These are phyloP conservation scores for Nothoprocta pentlandii DNA, from an alignment of 2,113 vertebrate species.

Conservation along the genomic window DNA sequence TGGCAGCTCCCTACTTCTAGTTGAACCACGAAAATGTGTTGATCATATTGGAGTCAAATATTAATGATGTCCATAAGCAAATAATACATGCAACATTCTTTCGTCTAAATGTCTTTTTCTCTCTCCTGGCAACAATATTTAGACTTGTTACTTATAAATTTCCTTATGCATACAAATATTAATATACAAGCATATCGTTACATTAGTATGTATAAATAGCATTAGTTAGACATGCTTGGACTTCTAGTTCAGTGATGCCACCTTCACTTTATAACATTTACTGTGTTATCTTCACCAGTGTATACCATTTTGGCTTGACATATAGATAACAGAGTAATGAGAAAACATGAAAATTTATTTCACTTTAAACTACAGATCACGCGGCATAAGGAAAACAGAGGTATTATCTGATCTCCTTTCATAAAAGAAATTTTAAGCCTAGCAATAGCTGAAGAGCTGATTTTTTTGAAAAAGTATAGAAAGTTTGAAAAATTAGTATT, in stretches of 20 bases:
- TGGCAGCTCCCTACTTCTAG: neutral
- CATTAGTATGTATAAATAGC: neutral
- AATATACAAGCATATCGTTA: neutral
- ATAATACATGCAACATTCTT: neutral
- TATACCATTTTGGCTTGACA: neutral
- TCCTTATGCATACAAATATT: neutral
- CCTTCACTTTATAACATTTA: neutral
- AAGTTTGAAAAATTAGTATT: neutral
- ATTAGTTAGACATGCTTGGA: neutral
- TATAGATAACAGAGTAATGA: neutral
- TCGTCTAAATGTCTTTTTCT: neutral
- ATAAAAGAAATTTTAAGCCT: neutral
- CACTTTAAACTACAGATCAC: neutral
- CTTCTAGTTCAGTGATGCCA: neutral
- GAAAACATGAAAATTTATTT: neutral
- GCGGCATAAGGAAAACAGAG: neutral
- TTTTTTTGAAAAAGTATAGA: neutral
- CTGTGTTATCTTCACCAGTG: neutral
- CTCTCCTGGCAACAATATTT: conserved; percentile 3
- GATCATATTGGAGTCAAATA: neutral
- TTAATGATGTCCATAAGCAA: conserved; percentile 35
- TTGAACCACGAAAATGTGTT: conserved; percentile 44
- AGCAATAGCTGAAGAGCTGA: neutral
- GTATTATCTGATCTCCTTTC: neutral
- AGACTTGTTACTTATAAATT: neutral